phyloP scores from a whole-genome alignment of 2,797 vertebrate species.

The Aselliscus stoliczkanus region DNA sequence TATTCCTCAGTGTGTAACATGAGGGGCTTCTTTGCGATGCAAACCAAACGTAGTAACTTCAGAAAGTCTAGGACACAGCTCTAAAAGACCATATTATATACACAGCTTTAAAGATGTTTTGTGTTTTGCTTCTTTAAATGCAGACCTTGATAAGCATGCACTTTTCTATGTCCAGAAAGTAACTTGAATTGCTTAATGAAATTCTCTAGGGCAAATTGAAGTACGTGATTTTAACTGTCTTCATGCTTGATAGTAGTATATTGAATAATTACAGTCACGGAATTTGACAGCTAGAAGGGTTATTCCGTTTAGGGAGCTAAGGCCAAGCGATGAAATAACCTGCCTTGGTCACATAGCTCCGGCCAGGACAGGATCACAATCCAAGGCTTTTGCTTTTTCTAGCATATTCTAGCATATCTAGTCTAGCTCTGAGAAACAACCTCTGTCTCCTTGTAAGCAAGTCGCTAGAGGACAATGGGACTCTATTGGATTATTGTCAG shows the following conservation, averaged over 20 bases:
- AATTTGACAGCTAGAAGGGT: background rate
- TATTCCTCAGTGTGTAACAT: background rate
- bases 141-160: constrained; percentile 4
- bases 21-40: background rate
- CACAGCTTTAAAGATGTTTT: background rate
- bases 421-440: background rate
- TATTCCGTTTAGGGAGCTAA: background rate
- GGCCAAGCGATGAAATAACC: background rate
- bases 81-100: background rate
- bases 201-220: constrained; percentile 6
- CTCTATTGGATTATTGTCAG: background rate
- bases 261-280: background rate
- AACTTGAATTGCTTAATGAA: constrained; percentile 30
- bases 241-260: background rate
- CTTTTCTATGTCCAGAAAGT: constrained; percentile 3
- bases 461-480: background rate
- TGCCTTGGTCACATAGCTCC: background rate
- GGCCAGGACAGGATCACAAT: background rate
- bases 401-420: background rate
- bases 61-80: background rate
- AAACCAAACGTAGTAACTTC: background rate
- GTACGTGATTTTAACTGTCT: background rate
- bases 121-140: constrained; percentile 21
- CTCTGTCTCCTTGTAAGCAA: background rate
- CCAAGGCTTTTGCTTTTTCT: background rate